Conservation (phyloP, 1,140 invertebrate species). For the Drosophila ananassae region DNA sequence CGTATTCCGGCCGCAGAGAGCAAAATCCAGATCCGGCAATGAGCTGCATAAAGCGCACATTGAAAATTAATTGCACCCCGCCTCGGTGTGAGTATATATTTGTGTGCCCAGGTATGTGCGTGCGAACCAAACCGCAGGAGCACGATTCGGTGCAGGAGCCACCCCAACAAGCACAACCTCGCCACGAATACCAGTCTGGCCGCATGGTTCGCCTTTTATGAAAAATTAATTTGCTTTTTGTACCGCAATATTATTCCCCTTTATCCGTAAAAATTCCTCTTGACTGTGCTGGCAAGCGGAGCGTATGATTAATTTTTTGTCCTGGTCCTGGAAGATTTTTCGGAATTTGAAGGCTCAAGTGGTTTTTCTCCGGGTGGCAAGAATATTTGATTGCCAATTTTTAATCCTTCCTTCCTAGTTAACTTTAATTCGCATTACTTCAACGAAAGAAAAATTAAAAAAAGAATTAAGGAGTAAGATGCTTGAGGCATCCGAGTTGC, state of each 20-base stretch:
- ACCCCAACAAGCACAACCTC: background rate
- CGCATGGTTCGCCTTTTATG: conserved; percentile 74
- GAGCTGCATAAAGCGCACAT: conserved; percentile 73
- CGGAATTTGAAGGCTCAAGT: conserved; percentile 27
- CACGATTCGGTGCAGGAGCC: background rate
- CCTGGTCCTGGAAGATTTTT: conserved; percentile 37
- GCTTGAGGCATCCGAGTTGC: background rate
- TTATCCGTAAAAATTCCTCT: conserved; percentile 52
- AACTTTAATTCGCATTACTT: background rate
- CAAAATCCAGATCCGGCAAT: conserved; percentile 49
- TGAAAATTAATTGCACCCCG: conserved; percentile 76
- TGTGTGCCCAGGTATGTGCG: conserved; percentile 39
- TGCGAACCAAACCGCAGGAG: conserved; percentile 39
- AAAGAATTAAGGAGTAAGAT: background rate
- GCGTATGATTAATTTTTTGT: conserved; percentile 81
- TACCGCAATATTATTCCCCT: conserved; percentile 78
- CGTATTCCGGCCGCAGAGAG: conserved; percentile 30
- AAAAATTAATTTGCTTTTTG: conserved; percentile 81
- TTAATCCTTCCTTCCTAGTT: background rate
- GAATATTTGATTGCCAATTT: conserved; percentile 1
- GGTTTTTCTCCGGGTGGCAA: background rate
- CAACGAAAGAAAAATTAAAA: too few species aligned
- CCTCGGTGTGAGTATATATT: conserved; percentile 12
- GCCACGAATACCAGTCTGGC: conserved; percentile 5
- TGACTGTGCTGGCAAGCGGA: conserved; percentile 72